A percentile compares a stretch with the other conserved stretches of the same genome.
phyloP scores from a whole-genome alignment of 2,888 invertebrate genomes.

The Tachina lurida region DNA sequence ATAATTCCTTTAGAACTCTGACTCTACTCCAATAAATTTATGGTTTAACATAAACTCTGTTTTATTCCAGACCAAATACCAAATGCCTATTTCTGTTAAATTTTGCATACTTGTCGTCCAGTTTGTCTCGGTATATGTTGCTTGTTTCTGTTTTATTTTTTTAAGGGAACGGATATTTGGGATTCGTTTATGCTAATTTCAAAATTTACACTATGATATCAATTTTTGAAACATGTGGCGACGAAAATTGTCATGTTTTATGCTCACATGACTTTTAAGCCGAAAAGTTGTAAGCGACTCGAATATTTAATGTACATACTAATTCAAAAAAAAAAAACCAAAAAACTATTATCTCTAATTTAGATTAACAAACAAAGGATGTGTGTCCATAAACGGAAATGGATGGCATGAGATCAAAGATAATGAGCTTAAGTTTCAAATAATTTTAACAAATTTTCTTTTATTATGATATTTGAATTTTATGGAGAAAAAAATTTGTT shows the following conservation, averaged over 20 bases:
- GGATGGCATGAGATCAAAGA: not conserved
- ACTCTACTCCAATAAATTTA: constrained; percentile 41
- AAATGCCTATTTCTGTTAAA: constrained; percentile 62
- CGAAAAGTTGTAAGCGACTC: constrained; percentile 25
- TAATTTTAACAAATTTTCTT: not conserved
- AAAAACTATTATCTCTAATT: constrained; percentile 9
- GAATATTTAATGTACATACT: constrained; percentile 43
- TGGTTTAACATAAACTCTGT: constrained; percentile 53
- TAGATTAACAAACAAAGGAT: not conserved
- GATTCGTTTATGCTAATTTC: constrained; percentile 66
- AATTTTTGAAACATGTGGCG: constrained; percentile 58
- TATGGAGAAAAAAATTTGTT: not conserved
- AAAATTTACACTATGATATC: constrained; percentile 59
- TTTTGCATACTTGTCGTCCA: constrained; percentile 67
- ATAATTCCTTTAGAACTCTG: constrained; percentile 18
- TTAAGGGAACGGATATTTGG: constrained; percentile 1
- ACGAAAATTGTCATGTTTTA: constrained; percentile 45
- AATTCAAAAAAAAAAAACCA: not conserved
- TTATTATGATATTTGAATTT: not conserved
- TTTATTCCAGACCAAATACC: constrained; percentile 28
- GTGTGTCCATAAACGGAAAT: too few species aligned
- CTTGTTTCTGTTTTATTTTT: not conserved
- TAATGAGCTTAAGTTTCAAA: not conserved
- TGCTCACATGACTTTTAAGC: constrained; percentile 55
- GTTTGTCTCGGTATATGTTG: constrained; percentile 57